Evolutionary conservation across 2,113 vertebrate species (phyloP), one percentile per base, ranked within the genome.

Genomic region (Lycocorax pyrrhopterus): DNA sequence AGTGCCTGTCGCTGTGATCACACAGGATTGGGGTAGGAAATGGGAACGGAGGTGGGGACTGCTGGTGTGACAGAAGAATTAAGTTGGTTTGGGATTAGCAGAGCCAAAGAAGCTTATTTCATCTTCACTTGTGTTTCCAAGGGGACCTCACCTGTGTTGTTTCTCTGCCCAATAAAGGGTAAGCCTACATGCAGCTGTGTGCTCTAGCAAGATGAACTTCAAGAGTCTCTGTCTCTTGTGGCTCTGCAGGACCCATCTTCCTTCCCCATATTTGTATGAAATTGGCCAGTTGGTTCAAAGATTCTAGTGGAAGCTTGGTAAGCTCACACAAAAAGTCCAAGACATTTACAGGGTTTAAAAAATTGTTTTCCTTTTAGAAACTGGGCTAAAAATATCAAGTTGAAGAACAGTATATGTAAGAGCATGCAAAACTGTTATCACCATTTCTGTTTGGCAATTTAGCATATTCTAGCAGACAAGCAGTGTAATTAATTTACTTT

Each of bases 21-120:
- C n/a, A 21, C 1, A 5, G 27, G 19, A 47, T 4, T 7, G 2
- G 20, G 20, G 25, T 33, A 58, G 32, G 47, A 43, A 35, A 30
- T 46, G 8, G 30, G 16, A 74, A 21, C 0, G 0, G 32, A 78
- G 21, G 3, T 53, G 35, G 32, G 23, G 8, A 53, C 21, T 26
- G 32, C 39, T 69, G 66, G 8, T 9, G 16, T 53, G 55, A 32
- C 60, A 69, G 39, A 73, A 60, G 30, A 76, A 39, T 4, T 35
- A 27, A 60, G 33, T 67, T 79, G 16, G 5, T 87, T 63, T 26
- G 73, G 53, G 58, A 68, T 64, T 51, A 59, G 35, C 39, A 77
- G 63, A 59, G 35, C 58, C 29, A 26, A 73, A 84, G n/a, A 13
- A 53, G 22, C 15, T 76, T 83, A 33, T 83, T 85, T 71, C 25